Conservation (phyloP, 2,113 vertebrate genomes). For the Anarrhichthys ocellatus region DNA sequence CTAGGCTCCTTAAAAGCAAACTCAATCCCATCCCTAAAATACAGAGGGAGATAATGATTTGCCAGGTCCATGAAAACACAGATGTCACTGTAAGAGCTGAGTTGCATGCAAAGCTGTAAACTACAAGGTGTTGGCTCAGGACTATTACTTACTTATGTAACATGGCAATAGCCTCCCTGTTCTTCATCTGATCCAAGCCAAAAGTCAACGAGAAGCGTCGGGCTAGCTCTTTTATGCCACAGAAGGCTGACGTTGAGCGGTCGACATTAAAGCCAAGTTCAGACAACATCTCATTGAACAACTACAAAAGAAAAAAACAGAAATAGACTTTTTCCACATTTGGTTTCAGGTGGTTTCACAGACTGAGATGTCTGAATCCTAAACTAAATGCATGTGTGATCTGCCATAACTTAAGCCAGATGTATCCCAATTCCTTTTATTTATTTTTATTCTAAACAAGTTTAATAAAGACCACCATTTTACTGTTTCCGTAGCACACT, state of each 20-base stretch:
- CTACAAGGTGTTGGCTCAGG: not conserved
- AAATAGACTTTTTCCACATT: not conserved
- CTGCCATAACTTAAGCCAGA: not conserved
- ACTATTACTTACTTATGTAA: conserved; percentile 91
- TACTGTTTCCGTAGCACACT: not conserved
- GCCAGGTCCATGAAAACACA: not conserved
- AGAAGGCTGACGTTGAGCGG: conserved; percentile 93
- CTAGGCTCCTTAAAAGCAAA: conserved; percentile 98
- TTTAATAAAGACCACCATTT: not conserved
- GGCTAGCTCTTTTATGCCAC: conserved; percentile 97
- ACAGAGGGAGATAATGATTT: not conserved
- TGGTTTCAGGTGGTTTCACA: not conserved
- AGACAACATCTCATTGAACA: conserved; percentile 97
- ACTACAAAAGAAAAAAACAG: conserved; percentile 75
- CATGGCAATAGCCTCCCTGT: conserved; percentile 97
- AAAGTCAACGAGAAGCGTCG: conserved; percentile 97
- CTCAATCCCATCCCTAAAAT: conserved; percentile 94
- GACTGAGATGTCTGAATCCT: not conserved
- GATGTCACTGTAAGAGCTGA: not conserved
- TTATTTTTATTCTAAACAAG: not conserved
- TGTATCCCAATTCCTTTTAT: not conserved
- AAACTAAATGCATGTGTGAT: not conserved
- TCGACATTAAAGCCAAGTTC: conserved; percentile 93
- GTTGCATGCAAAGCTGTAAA: not conserved
- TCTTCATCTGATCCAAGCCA: conserved; percentile 96